phyloP scores from a whole-genome alignment of 2,113 vertebrate genomes.

The Zosterops borbonicus region DNA sequence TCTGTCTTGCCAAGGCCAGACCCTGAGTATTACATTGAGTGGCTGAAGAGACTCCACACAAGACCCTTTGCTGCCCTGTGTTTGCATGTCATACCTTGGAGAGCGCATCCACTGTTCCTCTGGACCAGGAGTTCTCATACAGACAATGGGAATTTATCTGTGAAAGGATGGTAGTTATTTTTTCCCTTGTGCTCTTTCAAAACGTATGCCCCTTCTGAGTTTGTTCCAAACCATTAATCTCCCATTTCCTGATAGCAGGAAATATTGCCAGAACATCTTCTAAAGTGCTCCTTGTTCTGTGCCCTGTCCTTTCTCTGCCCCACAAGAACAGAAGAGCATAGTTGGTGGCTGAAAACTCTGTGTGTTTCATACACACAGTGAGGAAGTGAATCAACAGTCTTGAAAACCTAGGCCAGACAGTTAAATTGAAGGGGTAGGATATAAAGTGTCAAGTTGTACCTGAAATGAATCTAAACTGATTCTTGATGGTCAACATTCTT shows the following conservation, averaged over 20 bases:
- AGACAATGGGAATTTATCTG: neutral
- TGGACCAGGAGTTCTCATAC: neutral
- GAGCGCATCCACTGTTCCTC: neutral
- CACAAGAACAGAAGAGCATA: neutral
- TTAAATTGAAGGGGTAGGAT: neutral
- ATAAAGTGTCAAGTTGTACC: neutral
- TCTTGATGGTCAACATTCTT: neutral
- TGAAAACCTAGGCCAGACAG: neutral
- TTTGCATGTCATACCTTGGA: neutral
- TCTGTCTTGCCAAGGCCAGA: too few species aligned
- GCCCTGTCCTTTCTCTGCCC: neutral
- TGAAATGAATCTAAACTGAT: neutral
- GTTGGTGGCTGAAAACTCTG: neutral
- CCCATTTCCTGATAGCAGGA: constrained; percentile 36
- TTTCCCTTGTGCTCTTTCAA: neutral
- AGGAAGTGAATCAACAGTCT: neutral
- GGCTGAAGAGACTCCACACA: too few species aligned
- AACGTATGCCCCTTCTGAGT: neutral
- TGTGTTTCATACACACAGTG: neutral
- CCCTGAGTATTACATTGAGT: too few species aligned
- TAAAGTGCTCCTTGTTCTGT: neutral
- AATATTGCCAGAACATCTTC: constrained; percentile 16
- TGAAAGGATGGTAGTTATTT: neutral
- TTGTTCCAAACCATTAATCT: constrained; percentile 30
- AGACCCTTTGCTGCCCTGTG: neutral